phyloP scores from a whole-genome alignment of 2,113 vertebrate genomes.

The Caranx ignobilis region DNA sequence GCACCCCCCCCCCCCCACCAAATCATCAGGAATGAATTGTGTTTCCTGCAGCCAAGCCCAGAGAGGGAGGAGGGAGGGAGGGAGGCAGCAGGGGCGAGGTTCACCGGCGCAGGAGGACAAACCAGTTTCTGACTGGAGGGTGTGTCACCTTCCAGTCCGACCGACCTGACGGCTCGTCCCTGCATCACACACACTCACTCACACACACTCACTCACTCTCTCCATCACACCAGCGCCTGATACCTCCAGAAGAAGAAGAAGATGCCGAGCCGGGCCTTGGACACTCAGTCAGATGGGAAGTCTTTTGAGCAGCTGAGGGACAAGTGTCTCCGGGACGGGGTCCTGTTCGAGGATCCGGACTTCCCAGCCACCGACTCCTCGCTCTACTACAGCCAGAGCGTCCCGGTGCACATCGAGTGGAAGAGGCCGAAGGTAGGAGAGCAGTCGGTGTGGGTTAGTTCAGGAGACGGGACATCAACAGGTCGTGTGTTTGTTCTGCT shows the following conservation, averaged over 20 bases:
- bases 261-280: constrained; percentile 77
- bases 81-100: constrained; percentile 62
- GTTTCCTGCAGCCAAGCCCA: constrained; percentile 42
- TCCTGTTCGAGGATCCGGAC: constrained; percentile 91
- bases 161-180: constrained; percentile 53
- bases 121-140: constrained; percentile 78
- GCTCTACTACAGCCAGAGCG: constrained; percentile 91
- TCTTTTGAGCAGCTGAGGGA: constrained; percentile 86
- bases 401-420: constrained; percentile 89
- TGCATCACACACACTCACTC: constrained; percentile 45
- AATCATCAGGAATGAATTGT: constrained; percentile 18
- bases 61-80: constrained; percentile 12
- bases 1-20: too few relatives aligned
- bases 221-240: constrained; percentile 42
- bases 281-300: constrained; percentile 85
- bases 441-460: constrained; percentile 7
- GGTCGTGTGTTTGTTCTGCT: too few relatives aligned
- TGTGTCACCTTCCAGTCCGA: constrained; percentile 49
- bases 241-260: constrained; percentile 43
- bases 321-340: constrained; percentile 82
- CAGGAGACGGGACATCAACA: background rate
- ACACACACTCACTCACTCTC: constrained; percentile 16
- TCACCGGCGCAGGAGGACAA: constrained; percentile 63
- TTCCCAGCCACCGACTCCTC: constrained; percentile 88
- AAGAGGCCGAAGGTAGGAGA: constrained; percentile 90